Conservation (phyloP, 2,797 vertebrate species). For the Hyperoplus immaculatus region DNA sequence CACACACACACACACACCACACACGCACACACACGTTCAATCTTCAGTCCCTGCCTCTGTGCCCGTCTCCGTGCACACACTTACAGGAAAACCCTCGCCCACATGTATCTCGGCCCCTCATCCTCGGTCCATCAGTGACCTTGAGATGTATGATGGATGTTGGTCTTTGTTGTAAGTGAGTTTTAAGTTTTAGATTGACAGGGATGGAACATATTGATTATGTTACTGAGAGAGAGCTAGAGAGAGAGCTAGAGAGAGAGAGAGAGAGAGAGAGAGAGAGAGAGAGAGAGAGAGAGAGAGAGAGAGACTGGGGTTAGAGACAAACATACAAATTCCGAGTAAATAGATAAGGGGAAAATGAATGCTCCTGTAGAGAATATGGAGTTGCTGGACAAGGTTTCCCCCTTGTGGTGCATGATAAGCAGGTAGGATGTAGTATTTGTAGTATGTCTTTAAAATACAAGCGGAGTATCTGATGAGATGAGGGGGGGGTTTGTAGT, state of each 20-base stretch:
- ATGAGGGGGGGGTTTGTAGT: conserved; percentile 43
- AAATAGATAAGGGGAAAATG: conserved; percentile 18
- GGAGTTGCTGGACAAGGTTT: conserved; percentile 81
- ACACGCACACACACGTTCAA: conserved; percentile 52
- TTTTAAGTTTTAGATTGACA: conserved; percentile 80
- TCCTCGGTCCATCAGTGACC: conserved; percentile 73
- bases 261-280: conserved; percentile 20
- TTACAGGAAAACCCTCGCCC: conserved; percentile 64
- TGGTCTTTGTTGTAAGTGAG: conserved; percentile 75
- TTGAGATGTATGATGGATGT: conserved; percentile 82
- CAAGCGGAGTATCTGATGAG: conserved; percentile 54
- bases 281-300: conserved; percentile 11
- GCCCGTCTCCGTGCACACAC: conserved; percentile 38
- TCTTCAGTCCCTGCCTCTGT: conserved; percentile 44
- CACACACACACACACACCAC: conserved; percentile 7
- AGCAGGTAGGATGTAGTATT: conserved; percentile 70
- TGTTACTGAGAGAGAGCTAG: conserved; percentile 50
- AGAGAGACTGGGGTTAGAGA: conserved; percentile 56
- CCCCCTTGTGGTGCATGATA: conserved; percentile 80
- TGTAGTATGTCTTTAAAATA: conserved; percentile 55
- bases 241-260: conserved; percentile 19
- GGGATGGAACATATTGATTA: conserved; percentile 74
- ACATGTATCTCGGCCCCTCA: conserved; percentile 75
- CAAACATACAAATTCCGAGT: conserved; percentile 63
- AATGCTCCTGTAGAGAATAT: conserved; percentile 38